phyloP scores from a whole-genome alignment of 2,797 vertebrate species.

The Danio tinwini region DNA sequence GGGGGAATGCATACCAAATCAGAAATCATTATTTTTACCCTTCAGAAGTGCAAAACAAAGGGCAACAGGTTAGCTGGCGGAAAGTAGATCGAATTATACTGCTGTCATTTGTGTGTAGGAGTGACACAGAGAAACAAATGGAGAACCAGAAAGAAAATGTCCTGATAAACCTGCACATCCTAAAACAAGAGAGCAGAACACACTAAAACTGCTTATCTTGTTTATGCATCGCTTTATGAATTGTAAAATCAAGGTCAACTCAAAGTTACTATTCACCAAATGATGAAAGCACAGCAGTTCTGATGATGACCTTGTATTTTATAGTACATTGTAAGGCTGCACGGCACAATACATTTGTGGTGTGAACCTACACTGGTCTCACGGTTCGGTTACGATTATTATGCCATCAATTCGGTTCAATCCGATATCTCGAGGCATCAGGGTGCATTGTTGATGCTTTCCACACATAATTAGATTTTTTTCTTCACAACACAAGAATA shows the following conservation, averaged over 20 bases:
- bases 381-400: too few relatives aligned
- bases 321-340: neutral
- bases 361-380: too few relatives aligned
- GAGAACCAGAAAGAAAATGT: neutral
- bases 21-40: constrained; percentile 78
- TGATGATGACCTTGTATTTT: constrained; percentile 3
- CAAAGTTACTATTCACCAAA: constrained; percentile 1
- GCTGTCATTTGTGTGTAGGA: neutral
- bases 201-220: neutral
- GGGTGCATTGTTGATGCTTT: too few relatives aligned
- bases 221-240: neutral
- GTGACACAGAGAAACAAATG: constrained; percentile 21
- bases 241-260: neutral
- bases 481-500: too few relatives aligned
- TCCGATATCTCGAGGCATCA: too few relatives aligned
- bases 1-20: constrained; percentile 73
- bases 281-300: neutral
- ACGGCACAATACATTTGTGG: too few relatives aligned
- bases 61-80: constrained; percentile 66
- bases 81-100: constrained; percentile 34
- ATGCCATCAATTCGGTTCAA: too few relatives aligned
- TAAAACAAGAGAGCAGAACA: neutral
- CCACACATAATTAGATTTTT: too few relatives aligned
- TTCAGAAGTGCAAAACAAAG: constrained; percentile 70
- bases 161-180: neutral